Percentiles rank a stretch among this genome's conserved stretches.
Conservation (phyloP, 1,140 invertebrate genomes). For the Drosophila littoralis region DNA sequence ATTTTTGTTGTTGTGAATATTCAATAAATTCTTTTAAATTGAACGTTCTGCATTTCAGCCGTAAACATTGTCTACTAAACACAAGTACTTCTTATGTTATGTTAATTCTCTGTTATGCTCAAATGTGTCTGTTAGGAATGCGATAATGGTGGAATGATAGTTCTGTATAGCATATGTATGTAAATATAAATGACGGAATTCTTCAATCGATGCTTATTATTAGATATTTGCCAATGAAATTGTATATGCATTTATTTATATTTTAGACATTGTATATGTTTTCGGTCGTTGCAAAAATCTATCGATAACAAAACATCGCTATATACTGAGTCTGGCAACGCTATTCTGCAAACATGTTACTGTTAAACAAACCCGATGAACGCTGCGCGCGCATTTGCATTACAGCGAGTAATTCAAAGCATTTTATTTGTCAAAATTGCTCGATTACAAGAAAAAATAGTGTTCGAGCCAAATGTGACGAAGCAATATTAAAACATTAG, state of each 20-base stretch:
- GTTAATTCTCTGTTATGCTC: slow-evolving; percentile 11
- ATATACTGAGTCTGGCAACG: not conserved
- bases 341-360: not conserved
- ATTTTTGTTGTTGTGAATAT: not conserved
- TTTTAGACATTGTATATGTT: not conserved
- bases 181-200: no score
- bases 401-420: slow-evolving; percentile 13
- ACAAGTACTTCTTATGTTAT: not conserved
- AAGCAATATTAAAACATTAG: not conserved
- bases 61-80: not conserved
- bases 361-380: slow-evolving; percentile 12
- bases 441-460: slow-evolving; percentile 25
- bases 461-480: slow-evolving; percentile 22
- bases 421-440: slow-evolving; percentile 21
- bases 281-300: not conserved
- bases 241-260: not conserved
- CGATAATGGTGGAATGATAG: not conserved
- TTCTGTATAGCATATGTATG: not conserved
- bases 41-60: not conserved
- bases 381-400: slow-evolving; percentile 32
- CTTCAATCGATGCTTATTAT: no score
- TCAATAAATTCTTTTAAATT: not conserved
- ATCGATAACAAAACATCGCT: not conserved
- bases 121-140: not conserved
- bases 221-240: not conserved